Evolutionary conservation across 1,140 invertebrate species (phyloP), one percentile per base, ranked within the genome.

Genomic region (Euschistus heros): DNA sequence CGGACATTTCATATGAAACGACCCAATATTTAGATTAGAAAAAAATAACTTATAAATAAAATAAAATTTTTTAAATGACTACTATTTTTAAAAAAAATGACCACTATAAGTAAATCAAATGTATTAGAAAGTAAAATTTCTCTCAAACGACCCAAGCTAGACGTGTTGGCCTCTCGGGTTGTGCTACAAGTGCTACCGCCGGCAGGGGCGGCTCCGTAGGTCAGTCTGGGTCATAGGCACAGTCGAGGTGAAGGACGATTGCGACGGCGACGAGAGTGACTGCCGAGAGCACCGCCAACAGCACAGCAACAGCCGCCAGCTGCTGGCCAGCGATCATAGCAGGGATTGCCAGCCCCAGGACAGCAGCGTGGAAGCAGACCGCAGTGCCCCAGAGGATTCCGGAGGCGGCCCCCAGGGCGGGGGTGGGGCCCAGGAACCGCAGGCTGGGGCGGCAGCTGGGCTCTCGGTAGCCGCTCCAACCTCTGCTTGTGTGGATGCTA

Each of bases 301-400:
- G 47, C 15, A 66, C 26, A 6, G 65, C 64, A 20, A 69, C 57
- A n/a, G 50, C 37, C 0, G 66, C 37, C 54, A 64, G 63, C 37
- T 69, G 68, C 14, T 33, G 33, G 6, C 61, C 47, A 10, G n/a
- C 18, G 26, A 24, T 8, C 15, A 63, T 18, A 46, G 52, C 50
- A 3, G 24, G n/a, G n/a, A 33, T 17, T 26, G 18, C 24, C 62
- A 64, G 54, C 44, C 54, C 59, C 24, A 62, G n/a, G 20, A 71
- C 26, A 10, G 61, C 46, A 5, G 68, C 37, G 37, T 71, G 70
- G 0, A 71, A 50, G n/a, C 27, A 62, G 54, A 78, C 73, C 1
- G 80, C 80, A 0, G 74, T 66, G 0, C 72, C 73, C 80, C 80
- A 82, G 8, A 81, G 73, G 13, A 77, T 65, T 0, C 78, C 77